Percentiles rank a stretch among this genome's conserved stretches.
phyloP scores from a whole-genome alignment of 2,797 vertebrate species.

The Anguilla anguilla region DNA sequence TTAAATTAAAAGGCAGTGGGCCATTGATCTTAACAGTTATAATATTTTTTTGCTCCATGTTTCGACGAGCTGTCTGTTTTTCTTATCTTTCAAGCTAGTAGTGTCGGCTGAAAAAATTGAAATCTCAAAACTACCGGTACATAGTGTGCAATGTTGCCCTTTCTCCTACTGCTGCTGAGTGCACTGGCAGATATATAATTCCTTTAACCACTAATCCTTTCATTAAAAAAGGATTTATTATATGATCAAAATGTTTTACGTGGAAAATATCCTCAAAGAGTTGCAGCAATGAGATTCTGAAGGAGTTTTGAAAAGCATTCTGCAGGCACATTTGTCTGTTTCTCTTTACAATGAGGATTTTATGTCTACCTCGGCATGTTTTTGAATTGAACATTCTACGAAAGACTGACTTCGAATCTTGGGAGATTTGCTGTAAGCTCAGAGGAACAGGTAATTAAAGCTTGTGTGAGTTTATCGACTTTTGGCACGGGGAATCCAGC shows the following conservation, averaged over 20 bases:
- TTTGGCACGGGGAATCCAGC: constrained; percentile 45
- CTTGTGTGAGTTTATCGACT: constrained; percentile 38
- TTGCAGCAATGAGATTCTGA: background rate
- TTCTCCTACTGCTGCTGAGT: background rate
- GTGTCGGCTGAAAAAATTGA: background rate
- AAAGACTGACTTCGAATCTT: constrained; percentile 25
- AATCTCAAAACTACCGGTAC: background rate
- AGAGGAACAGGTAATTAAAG: constrained; percentile 49
- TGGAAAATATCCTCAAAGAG: background rate
- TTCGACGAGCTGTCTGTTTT: background rate
- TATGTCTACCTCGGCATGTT: constrained; percentile 1
- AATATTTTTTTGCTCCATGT: background rate
- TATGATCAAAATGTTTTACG: background rate
- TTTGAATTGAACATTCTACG: background rate
- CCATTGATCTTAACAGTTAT: constrained; percentile 1
- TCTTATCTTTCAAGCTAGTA: background rate
- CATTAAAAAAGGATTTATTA: background rate
- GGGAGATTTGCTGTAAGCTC: constrained; percentile 30
- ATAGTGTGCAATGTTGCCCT: background rate
- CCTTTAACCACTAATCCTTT: background rate
- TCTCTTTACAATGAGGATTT: background rate
- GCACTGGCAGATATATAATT: background rate
- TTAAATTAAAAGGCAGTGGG: background rate
- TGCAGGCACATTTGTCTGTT: background rate
- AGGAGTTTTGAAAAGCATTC: background rate